phyloP scores from a whole-genome alignment of 1,140 invertebrate genomes.

The Chionoecetes opilio region DNA sequence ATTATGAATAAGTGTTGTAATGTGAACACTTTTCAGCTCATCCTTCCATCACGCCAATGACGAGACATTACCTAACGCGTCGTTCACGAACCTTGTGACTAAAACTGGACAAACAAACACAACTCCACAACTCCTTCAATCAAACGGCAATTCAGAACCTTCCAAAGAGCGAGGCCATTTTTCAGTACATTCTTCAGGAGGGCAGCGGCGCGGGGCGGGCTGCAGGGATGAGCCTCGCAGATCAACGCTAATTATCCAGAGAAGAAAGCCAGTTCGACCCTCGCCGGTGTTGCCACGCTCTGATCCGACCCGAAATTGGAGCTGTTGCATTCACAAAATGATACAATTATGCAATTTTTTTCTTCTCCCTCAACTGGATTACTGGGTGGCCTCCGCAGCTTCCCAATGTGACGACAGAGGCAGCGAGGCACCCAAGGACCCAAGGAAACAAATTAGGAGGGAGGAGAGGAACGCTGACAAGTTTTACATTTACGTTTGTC shows the following conservation, averaged over 20 bases:
- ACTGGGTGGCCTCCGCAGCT: slow-evolving; percentile 12
- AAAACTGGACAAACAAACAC: not conserved
- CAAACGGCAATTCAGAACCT: not conserved
- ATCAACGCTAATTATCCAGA: slow-evolving; percentile 38
- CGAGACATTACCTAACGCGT: not conserved
- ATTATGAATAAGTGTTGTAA: too few relatives aligned
- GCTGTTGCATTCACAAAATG: slow-evolving; percentile 49
- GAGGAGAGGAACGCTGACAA: not conserved
- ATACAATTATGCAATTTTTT: slow-evolving; percentile 49
- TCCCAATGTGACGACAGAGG: not conserved
- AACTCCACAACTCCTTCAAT: not conserved
- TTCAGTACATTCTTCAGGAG: not conserved
- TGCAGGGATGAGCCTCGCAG: slow-evolving; percentile 30
- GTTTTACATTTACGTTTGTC: not conserved
- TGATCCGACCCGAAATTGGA: slow-evolving; percentile 38
- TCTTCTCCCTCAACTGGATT: slow-evolving; percentile 28
- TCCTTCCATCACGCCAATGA: too few relatives aligned
- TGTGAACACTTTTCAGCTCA: too few relatives aligned
- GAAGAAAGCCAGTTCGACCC: not conserved
- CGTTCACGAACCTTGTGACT: not conserved
- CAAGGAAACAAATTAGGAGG: not conserved
- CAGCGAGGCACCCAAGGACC: not conserved
- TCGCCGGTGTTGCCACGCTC: slow-evolving; percentile 2
- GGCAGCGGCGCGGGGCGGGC: not conserved
- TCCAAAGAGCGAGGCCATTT: slow-evolving; percentile 14